Base-by-base conservation (phyloP, 2,797 vertebrate genomes). In the Centroberyx gerrardi region DNA sequence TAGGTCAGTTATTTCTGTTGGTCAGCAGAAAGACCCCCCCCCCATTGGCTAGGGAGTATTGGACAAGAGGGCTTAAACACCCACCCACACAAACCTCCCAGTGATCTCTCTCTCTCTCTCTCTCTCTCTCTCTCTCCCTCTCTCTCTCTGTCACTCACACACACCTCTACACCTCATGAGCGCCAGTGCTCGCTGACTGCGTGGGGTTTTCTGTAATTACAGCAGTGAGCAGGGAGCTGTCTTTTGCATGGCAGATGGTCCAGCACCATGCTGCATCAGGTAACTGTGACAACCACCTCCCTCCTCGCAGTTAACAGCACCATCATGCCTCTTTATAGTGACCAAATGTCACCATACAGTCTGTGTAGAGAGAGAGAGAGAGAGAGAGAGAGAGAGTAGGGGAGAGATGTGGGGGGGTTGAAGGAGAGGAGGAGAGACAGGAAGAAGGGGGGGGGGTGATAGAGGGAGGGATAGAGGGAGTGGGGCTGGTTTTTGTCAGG, bases 181-280 rank as follows among this genome's bases (percentile, higher is more conserved):
- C 80, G 85, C 86, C 85, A 76, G 81, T 76, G 59, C 81, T 69
- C 38, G 4, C 75, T 91, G 90, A 89, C 72, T 88, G 82, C 85
- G 84, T 81, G 86, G 86, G 66, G 14, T 88, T 64, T 87, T 77
- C 89, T 76, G 76, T 90, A 94, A 94, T 96, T 96, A 88, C 92
- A 95, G 93, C 95, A 94, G 79, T 82, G 92, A 90, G 89, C 89
- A 87, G 94, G 81, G 95, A 96, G 94, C 92, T 93, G 81, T 89
- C 91, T 91, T 91, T 95, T 96, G 83, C 95, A 91, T 83, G 95
- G 94, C 96, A 96, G 96, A 96, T 97, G 96, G 96, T 95, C 95
- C 86, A 91, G 93, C 85, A 93, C 95, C 82, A 96, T 95, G 93
- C 93, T 91, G 38, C 94, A 95, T 94, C 96, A 96, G 96, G 96